phyloP scores from a whole-genome alignment of 92 coral and sea anemone genomes.

The Pocillopora grandis region DNA sequence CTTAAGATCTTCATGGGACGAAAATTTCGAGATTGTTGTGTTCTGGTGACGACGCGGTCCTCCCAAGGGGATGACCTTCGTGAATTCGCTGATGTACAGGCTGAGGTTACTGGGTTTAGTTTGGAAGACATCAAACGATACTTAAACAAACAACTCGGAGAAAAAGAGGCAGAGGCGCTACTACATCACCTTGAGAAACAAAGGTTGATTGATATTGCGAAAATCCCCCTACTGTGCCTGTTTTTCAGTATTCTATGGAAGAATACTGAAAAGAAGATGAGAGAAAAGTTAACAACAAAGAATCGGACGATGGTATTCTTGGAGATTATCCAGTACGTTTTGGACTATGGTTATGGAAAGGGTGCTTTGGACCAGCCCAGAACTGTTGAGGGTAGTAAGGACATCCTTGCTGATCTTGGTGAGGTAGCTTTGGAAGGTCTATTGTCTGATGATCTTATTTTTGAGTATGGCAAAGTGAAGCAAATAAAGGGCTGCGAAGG shows the following conservation, averaged over 20 bases:
- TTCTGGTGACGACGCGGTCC: constrained; percentile 23
- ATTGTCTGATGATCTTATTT: background rate
- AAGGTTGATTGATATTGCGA: background rate
- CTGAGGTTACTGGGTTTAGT: constrained; percentile 33
- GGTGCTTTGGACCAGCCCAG: background rate
- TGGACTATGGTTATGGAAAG: background rate
- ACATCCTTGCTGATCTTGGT: background rate
- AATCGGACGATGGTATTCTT: constrained; percentile 14
- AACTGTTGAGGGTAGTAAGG: background rate
- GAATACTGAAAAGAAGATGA: background rate
- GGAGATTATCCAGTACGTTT: constrained; percentile 21
- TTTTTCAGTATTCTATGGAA: constrained; percentile 45
- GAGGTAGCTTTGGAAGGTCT: background rate
- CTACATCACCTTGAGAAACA: background rate
- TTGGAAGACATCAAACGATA: background rate
- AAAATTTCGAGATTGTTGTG: constrained; percentile 9
- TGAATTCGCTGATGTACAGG: background rate
- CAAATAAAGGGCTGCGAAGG: background rate
- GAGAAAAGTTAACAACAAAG: background rate
- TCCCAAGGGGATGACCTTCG: constrained; percentile 18
- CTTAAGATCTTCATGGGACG: constrained; percentile 15
- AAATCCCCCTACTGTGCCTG: constrained; percentile 33
- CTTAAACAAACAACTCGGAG: background rate
- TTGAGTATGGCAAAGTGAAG: background rate
- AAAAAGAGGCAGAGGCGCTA: constrained; percentile 12